These are phyloP conservation scores for Limnodromus scolopaceus DNA, from an alignment of 2,797 vertebrate genomes.

Conservation along the genomic window DNA sequence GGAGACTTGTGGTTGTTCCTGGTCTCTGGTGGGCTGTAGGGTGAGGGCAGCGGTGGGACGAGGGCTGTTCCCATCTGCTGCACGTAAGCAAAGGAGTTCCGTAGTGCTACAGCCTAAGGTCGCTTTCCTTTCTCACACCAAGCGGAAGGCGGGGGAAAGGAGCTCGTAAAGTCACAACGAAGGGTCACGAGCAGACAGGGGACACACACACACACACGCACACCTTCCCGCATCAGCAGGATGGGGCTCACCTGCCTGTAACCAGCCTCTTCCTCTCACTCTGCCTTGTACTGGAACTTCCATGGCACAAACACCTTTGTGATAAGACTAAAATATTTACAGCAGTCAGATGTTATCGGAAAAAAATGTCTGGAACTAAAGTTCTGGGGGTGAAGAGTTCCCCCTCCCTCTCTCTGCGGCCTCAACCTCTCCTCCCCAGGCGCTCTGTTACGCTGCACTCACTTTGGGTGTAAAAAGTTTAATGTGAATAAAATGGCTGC, in stretches of 20 bases:
- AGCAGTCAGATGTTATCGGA: background rate
- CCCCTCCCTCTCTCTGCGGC: background rate
- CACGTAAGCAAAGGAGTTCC: background rate
- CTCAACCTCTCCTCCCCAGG: background rate
- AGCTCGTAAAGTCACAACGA: background rate
- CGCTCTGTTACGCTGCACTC: background rate
- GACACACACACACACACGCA: no score
- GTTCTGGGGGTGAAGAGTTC: background rate
- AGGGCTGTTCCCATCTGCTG: background rate
- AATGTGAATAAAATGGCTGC: background rate
- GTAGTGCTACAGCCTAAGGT: background rate
- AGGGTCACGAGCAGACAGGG: background rate
- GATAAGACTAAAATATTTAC: background rate
- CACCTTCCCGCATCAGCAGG: background rate
- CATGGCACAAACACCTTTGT: background rate
- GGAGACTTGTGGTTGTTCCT: background rate
- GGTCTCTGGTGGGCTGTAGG: background rate
- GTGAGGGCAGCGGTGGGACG: accelerated
- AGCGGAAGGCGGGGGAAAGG: background rate
- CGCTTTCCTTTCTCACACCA: background rate
- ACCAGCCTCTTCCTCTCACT: no score
- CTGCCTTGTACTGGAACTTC: background rate
- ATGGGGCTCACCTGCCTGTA: background rate
- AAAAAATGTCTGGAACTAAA: background rate
- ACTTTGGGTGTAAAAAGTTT: background rate